A percentile compares a stretch with the other conserved stretches of the same genome.
Evolutionary conservation across 2,797 vertebrate species (phyloP).

Genomic region (Onychomys torridus): DNA sequence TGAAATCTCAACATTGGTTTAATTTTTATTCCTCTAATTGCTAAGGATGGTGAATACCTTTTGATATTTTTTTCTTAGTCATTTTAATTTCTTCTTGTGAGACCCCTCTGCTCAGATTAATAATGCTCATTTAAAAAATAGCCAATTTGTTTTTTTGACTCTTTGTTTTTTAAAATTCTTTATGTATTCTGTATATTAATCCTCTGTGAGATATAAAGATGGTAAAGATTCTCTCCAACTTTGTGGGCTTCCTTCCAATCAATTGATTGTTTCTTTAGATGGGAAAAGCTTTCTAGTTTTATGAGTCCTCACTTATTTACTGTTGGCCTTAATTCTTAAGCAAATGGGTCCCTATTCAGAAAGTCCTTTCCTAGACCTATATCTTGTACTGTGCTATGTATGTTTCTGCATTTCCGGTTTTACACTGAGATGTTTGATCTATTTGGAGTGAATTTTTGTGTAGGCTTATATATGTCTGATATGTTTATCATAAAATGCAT

Average conservation of each 20-base stretch:
- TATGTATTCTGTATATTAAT: not conserved
- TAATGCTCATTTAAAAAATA: not conserved
- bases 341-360: not conserved
- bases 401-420: not conserved
- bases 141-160: not conserved
- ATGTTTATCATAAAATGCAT: not conserved
- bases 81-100: not conserved
- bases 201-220: not conserved
- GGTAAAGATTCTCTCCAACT: not conserved
- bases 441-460: not conserved
- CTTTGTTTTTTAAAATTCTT: not conserved
- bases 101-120: not conserved
- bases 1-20: not conserved
- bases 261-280: not conserved
- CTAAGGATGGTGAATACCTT: not conserved
- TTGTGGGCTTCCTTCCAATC: not conserved
- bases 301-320: not conserved
- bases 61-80: not conserved
- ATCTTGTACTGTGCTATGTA: not conserved
- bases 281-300: not conserved
- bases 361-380: not conserved
- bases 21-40: not conserved
- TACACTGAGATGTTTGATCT: not conserved
- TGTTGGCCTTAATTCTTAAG: not conserved
- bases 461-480: not conserved